Evolutionary conservation across 2,797 vertebrate species (phyloP), one percentile per base, ranked within the genome.

Genomic region (Chloroceryle amazona): DNA sequence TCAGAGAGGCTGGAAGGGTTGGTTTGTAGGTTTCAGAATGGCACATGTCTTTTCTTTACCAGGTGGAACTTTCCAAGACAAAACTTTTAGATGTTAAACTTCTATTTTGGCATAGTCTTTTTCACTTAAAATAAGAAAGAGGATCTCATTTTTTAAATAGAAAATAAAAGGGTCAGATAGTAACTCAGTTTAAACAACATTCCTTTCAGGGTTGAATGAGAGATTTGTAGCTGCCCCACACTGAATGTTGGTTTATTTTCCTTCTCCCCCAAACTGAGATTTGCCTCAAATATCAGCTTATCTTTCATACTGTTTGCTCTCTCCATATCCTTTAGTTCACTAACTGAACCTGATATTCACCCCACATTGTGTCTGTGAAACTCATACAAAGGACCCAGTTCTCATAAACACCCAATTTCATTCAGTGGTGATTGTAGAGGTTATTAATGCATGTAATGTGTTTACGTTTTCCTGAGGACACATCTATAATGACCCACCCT

Each of bases 381-480:
- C 49, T 86, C 87, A 80, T n/a, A 70, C 13, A 80, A 84, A 87
- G 25, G 25, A 81, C 8, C 15, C 23, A 23, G 35, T 66, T 61
- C 67, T 80, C 70, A 46, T 51, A 61, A 93, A 52, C 31, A 49
- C 29, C 61, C 55, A 18, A 44, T 46, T 76, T 79, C 88, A 80
- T 1, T 4, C 47, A 49, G 73, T 5, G 57, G 54, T 81, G 80
- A 62, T 11, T 76, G 62, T 31, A 66, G 63, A 49, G 23, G 55
- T 91, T 79, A 54, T 60, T 79, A 70, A 65, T 41, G 35, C 19
- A 3, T 13, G 46, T 44, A 70, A 79, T 14, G 37, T 51, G 15
- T 96, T 91, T 94, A 37, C 54, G 66, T 78, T 62, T 90, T 95
- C 87, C 90, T 33, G 54, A 88, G 39, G 76, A 37, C 39, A n/a